Evolutionary conservation across 2,888 invertebrate genomes (phyloP), one percentile per base, ranked within the genome.

Genomic region (Microctonus aethiopoides): DNA sequence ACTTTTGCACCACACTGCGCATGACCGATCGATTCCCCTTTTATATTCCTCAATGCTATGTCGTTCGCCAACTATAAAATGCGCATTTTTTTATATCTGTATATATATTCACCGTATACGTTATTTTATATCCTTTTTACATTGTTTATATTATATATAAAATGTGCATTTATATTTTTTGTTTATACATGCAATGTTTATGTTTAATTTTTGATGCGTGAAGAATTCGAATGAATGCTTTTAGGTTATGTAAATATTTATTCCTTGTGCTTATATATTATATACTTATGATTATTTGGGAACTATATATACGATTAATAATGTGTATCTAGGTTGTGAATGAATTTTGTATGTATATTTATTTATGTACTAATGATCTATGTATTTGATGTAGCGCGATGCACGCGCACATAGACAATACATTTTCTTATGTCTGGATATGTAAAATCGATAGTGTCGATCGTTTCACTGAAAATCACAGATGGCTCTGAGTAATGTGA

Each of bases 11-110:
- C 54, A 22, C 11, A 22, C 29, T 36, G 46, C 39, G 85, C 81
- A 81, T 79, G 77, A 72, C 75, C 79, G 77, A 83, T 83, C 83
- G 80, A 84, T 85, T 78, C 79, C 81, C 78, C 79, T 79, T 77
- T 79, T 77, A 70, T 72, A 73, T 66, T 69, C 65, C 62, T 63
- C 6, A 32, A 32, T 32, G 29, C n/a, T 52, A 24, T 52, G 51
- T 52, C 51, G 56, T n/a, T 3, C 39, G 13, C 39, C 39, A 13
- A 39, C 13, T 39, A 3, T 39, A 39, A 39, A 13, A n/a, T n/a
- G 13, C 13, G 3, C n/a, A n/a, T 39, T 39, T n/a, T 39, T 39
- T 39, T 39, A n/a, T 39, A 0, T n/a, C 1, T 11, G 39, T 39
- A n/a, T 39, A 39, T 39, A n/a, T 39, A 39, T 39, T 46, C 16